Conservation (phyloP, 2,797 vertebrate species). For the Dryobates pubescens region DNA sequence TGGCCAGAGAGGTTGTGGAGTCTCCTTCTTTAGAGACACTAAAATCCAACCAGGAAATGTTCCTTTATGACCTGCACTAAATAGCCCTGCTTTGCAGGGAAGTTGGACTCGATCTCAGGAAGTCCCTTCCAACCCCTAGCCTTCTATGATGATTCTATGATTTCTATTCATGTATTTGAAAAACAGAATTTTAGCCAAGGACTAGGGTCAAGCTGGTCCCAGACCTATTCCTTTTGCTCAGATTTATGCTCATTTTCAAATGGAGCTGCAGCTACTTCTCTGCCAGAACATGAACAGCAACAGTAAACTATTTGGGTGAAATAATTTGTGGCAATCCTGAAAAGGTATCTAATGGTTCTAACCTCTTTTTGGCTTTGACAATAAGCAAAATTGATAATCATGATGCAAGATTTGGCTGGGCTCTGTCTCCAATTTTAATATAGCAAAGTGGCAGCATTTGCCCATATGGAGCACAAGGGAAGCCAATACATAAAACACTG, state of each 20-base stretch:
- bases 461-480: slow-evolving; percentile 7
- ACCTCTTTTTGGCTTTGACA: background rate
- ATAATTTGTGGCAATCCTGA: background rate
- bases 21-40: too few relatives aligned
- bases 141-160: too few relatives aligned
- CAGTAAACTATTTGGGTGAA: background rate
- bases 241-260: background rate
- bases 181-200: background rate
- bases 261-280: background rate
- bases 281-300: background rate
- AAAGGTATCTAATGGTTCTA: slow-evolving; percentile 5
- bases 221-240: background rate
- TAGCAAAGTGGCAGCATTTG: slow-evolving; percentile 12
- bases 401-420: background rate
- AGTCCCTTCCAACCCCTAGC: too few relatives aligned
- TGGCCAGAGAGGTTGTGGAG: too few relatives aligned
- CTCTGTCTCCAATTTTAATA: background rate
- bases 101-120: too few relatives aligned
- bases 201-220: background rate
- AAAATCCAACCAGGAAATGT: too few relatives aligned
- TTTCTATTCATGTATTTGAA: background rate
- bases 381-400: slow-evolving; percentile 27
- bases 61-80: too few relatives aligned
- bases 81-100: too few relatives aligned
- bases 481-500: slow-evolving; percentile 2